Evolutionary conservation across 2,888 invertebrate species (phyloP), one percentile per base, ranked within the genome.

Genomic region (Ecdyonurus torrentis): DNA sequence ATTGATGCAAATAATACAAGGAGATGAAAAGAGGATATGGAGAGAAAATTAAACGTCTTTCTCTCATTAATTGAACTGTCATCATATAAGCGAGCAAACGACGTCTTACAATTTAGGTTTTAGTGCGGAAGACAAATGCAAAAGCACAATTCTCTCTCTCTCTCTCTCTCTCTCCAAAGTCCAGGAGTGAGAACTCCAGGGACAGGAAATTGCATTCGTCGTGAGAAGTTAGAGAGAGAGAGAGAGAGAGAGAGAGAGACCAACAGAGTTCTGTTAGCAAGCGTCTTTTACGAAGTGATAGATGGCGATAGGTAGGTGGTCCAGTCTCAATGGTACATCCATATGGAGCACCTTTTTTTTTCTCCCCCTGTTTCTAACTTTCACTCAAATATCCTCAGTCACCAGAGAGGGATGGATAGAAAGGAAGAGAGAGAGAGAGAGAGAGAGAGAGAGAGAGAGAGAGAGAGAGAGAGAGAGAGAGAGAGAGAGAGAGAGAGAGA

Each of bases 161-260:
- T 37, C 5, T 37, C 15, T 37, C 37, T 37, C n/a, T 37, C 37
- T 37, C 37, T 37, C 15, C n/a, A 37, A 37, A 5, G 37, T 37
- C 37, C 37, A 37, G 7, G 37, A 10, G 37, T 37, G 37, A 37
- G 37, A 37, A 37, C 37, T 10, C 37, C 37, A 15, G 19, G 55
- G 3, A 55, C 55, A 55, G 55, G 55, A 55, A 55, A 55, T 55
- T 55, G 55, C 55, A 55, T 55, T 55, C 55, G 55, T 55, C 22
- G 55, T 20, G 55, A n/a, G n/a, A n/a, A n/a, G n/a, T n/a, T n/a
- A n/a, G n/a, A n/a, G n/a, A n/a, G n/a, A n/a, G n/a, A n/a, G n/a
- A n/a, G n/a, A n/a, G n/a, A n/a, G n/a, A n/a, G n/a, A n/a, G n/a
- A n/a, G n/a, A n/a, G n/a, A n/a, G n/a, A n/a, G n/a, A n/a, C n/a